Evolutionary conservation across 2,888 invertebrate genomes (phyloP).

Genomic region (Nymphalis urticae): DNA sequence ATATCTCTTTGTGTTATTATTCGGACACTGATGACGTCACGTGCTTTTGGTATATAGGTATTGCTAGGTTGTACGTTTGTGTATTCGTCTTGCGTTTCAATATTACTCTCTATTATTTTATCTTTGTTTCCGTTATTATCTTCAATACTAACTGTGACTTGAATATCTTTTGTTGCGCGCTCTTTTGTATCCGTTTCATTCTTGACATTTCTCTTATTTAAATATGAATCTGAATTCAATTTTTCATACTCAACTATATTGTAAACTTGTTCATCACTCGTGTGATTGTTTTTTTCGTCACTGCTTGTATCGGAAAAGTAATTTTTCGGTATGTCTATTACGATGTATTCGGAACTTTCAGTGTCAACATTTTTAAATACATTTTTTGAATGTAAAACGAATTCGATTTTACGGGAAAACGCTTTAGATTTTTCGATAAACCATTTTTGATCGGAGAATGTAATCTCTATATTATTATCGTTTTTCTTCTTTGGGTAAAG

Average conservation of each 20-base stretch:
- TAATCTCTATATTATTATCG: constrained; percentile 48
- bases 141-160: constrained; percentile 50
- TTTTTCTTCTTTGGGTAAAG: constrained; percentile 36
- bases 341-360: constrained; percentile 57
- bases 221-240: constrained; percentile 46
- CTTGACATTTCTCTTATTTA: constrained; percentile 33
- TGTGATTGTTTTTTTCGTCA: constrained; percentile 48
- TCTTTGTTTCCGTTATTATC: constrained; percentile 45
- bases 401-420: constrained; percentile 59
- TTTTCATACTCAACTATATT: constrained; percentile 70
- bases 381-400: constrained; percentile 59
- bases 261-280: constrained; percentile 66
- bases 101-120: constrained; percentile 47
- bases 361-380: constrained; percentile 42
- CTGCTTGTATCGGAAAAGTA: constrained; percentile 58
- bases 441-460: constrained; percentile 57
- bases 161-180: constrained; percentile 31
- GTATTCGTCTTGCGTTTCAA: neutral
- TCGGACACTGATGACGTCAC: constrained; percentile 61
- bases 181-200: constrained; percentile 45
- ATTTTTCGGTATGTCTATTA: constrained; percentile 65
- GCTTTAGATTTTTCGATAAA: constrained; percentile 60
- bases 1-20: constrained; percentile 61
- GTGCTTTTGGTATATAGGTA: constrained; percentile 52
- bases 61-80: constrained; percentile 40